Conservation (phyloP, 2,888 invertebrate genomes). For the Pinctada fucata region DNA sequence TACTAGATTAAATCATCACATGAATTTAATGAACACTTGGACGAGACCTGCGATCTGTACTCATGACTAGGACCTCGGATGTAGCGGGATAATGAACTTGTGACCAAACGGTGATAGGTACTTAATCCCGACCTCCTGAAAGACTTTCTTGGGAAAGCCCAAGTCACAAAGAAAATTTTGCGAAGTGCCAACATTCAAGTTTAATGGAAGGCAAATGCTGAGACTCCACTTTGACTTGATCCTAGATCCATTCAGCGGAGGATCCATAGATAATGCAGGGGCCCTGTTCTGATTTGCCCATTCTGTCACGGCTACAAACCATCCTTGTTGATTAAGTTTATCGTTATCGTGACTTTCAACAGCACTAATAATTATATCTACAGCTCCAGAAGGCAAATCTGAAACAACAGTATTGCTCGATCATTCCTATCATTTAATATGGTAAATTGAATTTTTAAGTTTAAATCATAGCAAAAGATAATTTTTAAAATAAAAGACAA, state of each 20-base stretch:
- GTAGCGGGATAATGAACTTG: constrained; percentile 87
- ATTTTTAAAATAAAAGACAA: too few species aligned
- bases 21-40: too few species aligned
- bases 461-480: too few species aligned
- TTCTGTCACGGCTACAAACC: constrained; percentile 80
- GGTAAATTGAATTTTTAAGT: too few species aligned
- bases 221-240: constrained; percentile 83
- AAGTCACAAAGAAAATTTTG: constrained; percentile 89
- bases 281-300: constrained; percentile 87
- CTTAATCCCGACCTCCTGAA: constrained; percentile 85
- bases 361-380: constrained; percentile 74
- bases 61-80: constrained; percentile 40
- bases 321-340: constrained; percentile 60
- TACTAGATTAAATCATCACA: too few species aligned
- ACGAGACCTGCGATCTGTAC: neutral
- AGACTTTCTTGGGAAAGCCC: constrained; percentile 87
- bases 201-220: constrained; percentile 84
- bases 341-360: constrained; percentile 71
- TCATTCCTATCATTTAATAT: too few species aligned
- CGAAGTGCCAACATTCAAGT: constrained; percentile 81
- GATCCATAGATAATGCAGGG: constrained; percentile 86
- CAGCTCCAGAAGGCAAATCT: constrained; percentile 66
- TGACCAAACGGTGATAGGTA: constrained; percentile 92
- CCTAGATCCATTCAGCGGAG: constrained; percentile 82
- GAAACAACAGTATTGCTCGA: constrained; percentile 31